phyloP scores from a whole-genome alignment of 2,113 vertebrate species.

The Peromyscus leucopus region DNA sequence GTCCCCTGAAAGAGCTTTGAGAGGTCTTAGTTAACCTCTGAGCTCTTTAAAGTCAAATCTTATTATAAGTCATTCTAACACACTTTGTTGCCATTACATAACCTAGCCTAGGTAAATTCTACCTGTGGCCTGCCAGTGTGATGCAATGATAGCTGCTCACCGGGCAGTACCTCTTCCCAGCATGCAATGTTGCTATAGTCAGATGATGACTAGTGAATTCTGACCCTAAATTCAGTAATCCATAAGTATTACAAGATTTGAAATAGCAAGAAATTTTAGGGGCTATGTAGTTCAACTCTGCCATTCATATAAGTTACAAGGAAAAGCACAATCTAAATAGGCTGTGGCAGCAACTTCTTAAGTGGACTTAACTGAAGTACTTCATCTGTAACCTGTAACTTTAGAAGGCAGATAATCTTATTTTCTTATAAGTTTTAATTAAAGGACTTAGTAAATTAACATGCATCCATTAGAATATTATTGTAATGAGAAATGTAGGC shows the following conservation, averaged over 20 bases:
- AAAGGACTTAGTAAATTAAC: not conserved
- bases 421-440: not conserved
- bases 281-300: not conserved
- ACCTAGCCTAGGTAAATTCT: not conserved
- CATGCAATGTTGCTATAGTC: not conserved
- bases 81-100: not conserved
- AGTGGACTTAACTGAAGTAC: not conserved
- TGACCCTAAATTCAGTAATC: not conserved
- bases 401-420: not conserved
- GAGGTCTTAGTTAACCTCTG: not conserved
- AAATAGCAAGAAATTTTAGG: not conserved
- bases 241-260: not conserved
- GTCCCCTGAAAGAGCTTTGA: not conserved
- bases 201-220: not conserved
- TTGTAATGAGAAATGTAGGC: not conserved
- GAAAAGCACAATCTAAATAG: not conserved
- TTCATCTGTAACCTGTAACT: not conserved
- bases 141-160: not conserved
- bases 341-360: not conserved
- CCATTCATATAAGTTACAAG: not conserved
- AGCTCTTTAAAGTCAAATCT: not conserved
- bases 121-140: not conserved
- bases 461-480: not conserved
- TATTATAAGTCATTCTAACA: not conserved
- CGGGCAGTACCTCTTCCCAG: not conserved